phyloP scores from a whole-genome alignment of 2,797 vertebrate species.

The Arnoldichthys spilopterus region DNA sequence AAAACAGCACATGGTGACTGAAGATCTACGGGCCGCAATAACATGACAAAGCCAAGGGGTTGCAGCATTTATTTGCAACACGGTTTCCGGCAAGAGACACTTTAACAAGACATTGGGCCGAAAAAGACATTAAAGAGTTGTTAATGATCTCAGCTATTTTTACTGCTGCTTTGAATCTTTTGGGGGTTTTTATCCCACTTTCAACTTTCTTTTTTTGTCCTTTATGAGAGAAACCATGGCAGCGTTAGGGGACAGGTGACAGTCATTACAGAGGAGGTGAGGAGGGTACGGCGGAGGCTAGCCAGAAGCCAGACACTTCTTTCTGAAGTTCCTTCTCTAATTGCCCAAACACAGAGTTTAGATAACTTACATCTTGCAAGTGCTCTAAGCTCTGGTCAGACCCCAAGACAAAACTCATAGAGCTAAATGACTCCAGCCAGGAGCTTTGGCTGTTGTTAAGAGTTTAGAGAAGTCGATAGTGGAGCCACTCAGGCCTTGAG shows the following conservation, averaged over 20 bases:
- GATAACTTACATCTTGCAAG: background rate
- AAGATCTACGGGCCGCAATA: constrained; percentile 4
- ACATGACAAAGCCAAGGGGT: background rate
- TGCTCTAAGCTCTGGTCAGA: background rate
- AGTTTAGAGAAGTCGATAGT: background rate
- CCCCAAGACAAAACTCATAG: too few species aligned
- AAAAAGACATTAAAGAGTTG: constrained; percentile 10
- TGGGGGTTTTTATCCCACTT: background rate
- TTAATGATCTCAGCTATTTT: constrained; percentile 7
- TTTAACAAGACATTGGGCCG: constrained; percentile 8
- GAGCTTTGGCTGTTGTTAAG: background rate
- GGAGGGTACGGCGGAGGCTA: background rate
- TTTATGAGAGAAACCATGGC: background rate
- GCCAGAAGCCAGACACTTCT: background rate
- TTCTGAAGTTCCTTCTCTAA: background rate
- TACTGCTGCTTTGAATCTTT: constrained; percentile 1
- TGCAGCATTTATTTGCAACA: constrained; percentile 4
- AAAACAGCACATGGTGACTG: background rate
- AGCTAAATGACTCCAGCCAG: background rate
- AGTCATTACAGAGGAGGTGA: background rate
- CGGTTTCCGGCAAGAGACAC: background rate
- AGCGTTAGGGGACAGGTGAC: background rate
- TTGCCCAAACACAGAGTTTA: background rate
- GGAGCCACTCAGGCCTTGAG: background rate
- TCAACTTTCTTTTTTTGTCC: background rate